phyloP scores from a whole-genome alignment of 2,113 vertebrate genomes.

The Gambusia affinis region DNA sequence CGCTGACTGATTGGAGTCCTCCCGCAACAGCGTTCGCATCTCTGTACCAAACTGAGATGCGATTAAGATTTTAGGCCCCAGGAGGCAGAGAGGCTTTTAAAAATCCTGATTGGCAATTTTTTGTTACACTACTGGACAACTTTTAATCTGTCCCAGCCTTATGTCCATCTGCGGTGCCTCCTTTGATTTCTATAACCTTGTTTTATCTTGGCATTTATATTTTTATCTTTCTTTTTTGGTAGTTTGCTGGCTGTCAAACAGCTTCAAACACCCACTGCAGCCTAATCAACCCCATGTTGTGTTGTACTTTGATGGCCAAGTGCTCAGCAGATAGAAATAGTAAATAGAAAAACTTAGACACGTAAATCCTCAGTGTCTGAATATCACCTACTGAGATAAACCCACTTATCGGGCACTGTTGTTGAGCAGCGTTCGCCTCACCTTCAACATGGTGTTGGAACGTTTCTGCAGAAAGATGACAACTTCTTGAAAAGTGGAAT shows the following conservation, averaged over 20 bases:
- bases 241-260: constrained; percentile 12
- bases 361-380: neutral
- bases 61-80: constrained; percentile 61
- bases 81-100: constrained; percentile 58
- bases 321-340: constrained; percentile 7
- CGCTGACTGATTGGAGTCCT: constrained; percentile 63
- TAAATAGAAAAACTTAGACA: neutral
- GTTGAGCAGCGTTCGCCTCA: too few species aligned
- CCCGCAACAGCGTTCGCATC: constrained; percentile 65
- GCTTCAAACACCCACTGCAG: constrained; percentile 15
- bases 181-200: constrained; percentile 65
- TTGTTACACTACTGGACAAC: constrained; percentile 59
- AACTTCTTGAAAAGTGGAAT: neutral
- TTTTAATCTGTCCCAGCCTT: constrained; percentile 58
- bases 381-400: neutral
- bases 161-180: constrained; percentile 45
- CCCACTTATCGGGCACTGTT: neutral
- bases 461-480: neutral
- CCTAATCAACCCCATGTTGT: constrained; percentile 47
- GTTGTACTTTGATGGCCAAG: constrained; percentile 23
- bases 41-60: constrained; percentile 40
- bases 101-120: constrained; percentile 70
- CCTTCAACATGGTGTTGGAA: too few species aligned
- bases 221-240: neutral
- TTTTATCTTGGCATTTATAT: constrained; percentile 44